Evolutionary conservation across 1,140 invertebrate species (phyloP), one percentile per base, ranked within the genome.

Genomic region (Tetranychus cinnabarinus): DNA sequence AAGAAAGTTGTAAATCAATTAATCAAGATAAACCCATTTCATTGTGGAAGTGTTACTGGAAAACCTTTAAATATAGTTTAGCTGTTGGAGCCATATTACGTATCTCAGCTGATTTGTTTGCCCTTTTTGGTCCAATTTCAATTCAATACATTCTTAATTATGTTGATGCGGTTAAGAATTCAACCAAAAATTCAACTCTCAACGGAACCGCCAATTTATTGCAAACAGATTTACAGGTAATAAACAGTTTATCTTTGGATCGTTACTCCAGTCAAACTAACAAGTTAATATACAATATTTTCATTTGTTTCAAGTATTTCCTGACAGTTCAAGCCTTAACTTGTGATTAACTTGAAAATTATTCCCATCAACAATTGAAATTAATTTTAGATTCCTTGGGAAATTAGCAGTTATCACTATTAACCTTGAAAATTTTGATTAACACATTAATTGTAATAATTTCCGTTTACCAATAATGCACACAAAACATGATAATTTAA

Each of bases 71-170:
- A 81, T 75, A 76, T 52, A 79, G 80, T 65, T 81, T 87, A 70
- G 73, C 79, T 33, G 70, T 83, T 34, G 83, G 83, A 37, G 85
- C 83, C 3, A 61, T 85, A 39, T 64, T 66, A 60, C 84, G 86
- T 68, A 69, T 89, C 34, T 69, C 80, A n/a, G 82, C 84, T n/a
- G 86, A 88, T 72, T 71, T 80, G 64, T 77, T 80, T 48, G 82
- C 80, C 45, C 78, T 87, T 54, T 76, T 87, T 63, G 83, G 82
- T 12, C 85, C 85, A 5, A 71, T 87, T 64, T 82, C 81, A 31
- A 80, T 88, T 65, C 79, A 81, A 31, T 74, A 79, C 61, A 83
- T 88, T 64, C 78, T 87, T 42, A 74, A 80, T 62, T 84, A 81
- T 68, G 79, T 83, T n/a, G 63, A 61, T n/a, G 13, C 60, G 13